Evolutionary conservation across 2,797 vertebrate genomes (phyloP), one percentile per base, ranked within the genome.

Genomic region (Somateria mollissima): DNA sequence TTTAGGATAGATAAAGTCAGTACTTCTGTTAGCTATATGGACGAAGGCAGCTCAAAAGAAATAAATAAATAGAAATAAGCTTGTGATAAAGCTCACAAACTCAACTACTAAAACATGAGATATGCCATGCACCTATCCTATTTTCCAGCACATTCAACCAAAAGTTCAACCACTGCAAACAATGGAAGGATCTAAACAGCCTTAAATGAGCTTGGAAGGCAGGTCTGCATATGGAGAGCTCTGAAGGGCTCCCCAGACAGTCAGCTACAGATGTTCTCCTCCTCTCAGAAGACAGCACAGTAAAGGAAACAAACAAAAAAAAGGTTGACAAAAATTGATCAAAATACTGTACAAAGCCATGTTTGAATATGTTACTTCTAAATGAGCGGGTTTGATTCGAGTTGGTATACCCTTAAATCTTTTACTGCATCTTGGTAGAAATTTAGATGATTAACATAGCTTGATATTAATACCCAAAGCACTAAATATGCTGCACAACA

Each of bases 81-180:
- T 21, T 16, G 4, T 30, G 25, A 57, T 12, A 81, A 60, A 67
- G 25, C 51, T 43, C 9, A 30, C 11, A 37, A 39, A 30, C 6
- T 73, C 58, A 10, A 5, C 7, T 14, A 21, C 4, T 49, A 61
- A 79, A 73, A 10, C 8, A 32, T 4, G 27, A 69, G 32, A 25
- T 14, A 3, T 6, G 8, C 21, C 11, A 0, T 16, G 12, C 0
- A 1, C n/a, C 21, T 19, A 27, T 61, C 4, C 30, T 7, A 11
- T 2, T 64, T 71, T 24, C 15, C 45, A 84, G 5, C 27, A 47
- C 1, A 5, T 9, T 28, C 58, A 75, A 49, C 12, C 7, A 49
- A 84, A 90, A 43, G 4, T 25, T 49, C 49, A 25, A 51, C 25
- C 10, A n/a, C 10, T 3, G 1, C 56, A 84, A 34, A 39, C 8